Evolutionary conservation across 1,140 invertebrate species (phyloP).

Genomic region (Megalopta genalis): DNA sequence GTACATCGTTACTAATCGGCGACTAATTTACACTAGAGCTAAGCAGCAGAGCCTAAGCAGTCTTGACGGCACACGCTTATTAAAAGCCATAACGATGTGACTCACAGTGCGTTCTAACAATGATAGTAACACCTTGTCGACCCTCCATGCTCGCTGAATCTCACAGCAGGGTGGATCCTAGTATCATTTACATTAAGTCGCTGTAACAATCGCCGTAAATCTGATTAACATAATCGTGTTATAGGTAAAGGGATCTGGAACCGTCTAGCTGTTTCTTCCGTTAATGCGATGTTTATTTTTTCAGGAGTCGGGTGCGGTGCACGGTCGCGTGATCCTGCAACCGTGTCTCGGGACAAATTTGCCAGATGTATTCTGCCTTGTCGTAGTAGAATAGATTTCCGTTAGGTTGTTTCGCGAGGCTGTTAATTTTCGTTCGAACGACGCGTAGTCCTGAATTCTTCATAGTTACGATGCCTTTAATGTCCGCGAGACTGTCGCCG

Average conservation of each 20-base stretch:
- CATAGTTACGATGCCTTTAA: too few relatives aligned
- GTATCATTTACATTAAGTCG: neutral
- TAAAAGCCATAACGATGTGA: neutral
- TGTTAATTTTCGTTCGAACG: too few relatives aligned
- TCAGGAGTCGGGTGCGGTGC: neutral
- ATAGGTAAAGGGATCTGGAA: neutral
- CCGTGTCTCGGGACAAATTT: too few relatives aligned
- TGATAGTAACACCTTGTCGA: conserved; percentile 2
- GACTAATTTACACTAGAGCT: too few relatives aligned
- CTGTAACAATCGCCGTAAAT: neutral
- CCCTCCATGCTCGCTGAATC: neutral
- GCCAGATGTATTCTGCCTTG: too few relatives aligned
- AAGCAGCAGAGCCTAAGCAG: neutral
- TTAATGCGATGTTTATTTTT: conserved; percentile 26
- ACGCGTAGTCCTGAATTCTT: too few relatives aligned
- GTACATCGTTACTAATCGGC: too few relatives aligned
- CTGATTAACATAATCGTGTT: neutral
- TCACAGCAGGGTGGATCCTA: neutral
- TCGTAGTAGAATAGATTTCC: too few relatives aligned
- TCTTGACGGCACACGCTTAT: neutral
- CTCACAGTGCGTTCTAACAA: neutral
- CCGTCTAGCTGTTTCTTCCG: neutral
- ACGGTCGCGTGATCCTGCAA: too few relatives aligned
- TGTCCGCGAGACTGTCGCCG: too few relatives aligned
- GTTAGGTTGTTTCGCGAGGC: too few relatives aligned